These are phyloP conservation scores for Theodoxus fluviatilis DNA, from an alignment of 2,888 invertebrate species.

Conservation along the genomic window DNA sequence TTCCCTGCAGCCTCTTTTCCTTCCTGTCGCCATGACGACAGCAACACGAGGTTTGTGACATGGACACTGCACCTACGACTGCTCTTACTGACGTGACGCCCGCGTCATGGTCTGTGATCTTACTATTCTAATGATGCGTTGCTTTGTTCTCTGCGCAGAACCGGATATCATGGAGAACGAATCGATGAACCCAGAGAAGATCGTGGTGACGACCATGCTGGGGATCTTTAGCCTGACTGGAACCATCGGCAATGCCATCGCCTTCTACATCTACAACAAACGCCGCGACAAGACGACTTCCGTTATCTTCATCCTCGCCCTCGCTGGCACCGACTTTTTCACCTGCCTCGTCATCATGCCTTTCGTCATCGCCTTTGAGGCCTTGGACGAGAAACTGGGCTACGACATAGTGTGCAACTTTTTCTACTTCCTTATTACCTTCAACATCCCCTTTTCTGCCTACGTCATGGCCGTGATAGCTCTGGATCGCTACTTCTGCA, in stretches of 20 bases:
- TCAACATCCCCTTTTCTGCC: conserved; percentile 58
- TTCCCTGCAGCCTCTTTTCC: too few relatives aligned
- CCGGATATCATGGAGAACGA: too few relatives aligned
- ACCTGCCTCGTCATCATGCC: conserved; percentile 39
- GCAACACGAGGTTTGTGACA: too few relatives aligned
- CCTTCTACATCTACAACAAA: conserved; percentile 58
- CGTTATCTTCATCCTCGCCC: conserved; percentile 47
- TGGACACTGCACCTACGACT: too few relatives aligned
- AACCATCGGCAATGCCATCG: conserved; percentile 58
- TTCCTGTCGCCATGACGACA: too few relatives aligned
- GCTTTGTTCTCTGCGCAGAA: too few relatives aligned
- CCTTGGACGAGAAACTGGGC: conserved; percentile 38
- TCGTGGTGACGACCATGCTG: conserved; percentile 27
- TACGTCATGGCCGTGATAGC: conserved; percentile 60
- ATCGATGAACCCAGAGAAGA: conserved; percentile 17
- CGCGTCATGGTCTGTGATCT: too few relatives aligned
- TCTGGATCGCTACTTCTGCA: conserved; percentile 58
- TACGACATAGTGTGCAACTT: conserved; percentile 54
- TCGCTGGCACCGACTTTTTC: conserved; percentile 38
- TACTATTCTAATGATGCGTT: too few relatives aligned
- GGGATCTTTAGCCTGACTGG: conserved; percentile 46
- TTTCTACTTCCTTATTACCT: conserved; percentile 60
- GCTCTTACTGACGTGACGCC: too few relatives aligned
- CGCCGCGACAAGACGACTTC: conserved; percentile 52
- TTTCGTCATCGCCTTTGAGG: conserved; percentile 29